Evolutionary conservation across 2,797 vertebrate species (phyloP).

Genomic region (Tarsius wallacei): DNA sequence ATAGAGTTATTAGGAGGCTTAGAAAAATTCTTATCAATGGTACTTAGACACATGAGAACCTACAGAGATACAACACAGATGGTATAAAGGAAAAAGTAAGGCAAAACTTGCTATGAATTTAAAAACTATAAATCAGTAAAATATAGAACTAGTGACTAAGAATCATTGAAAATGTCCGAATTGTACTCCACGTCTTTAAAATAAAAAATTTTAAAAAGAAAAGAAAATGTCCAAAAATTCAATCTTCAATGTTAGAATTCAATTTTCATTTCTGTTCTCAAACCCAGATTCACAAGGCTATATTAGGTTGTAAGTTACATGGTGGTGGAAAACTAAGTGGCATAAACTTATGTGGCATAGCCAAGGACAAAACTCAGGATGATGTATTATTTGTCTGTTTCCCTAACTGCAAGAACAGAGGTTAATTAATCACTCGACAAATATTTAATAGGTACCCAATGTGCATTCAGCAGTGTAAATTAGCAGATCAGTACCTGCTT

Average conservation of each 20-base stretch:
- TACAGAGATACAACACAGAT: background rate
- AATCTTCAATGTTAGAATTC: conserved; percentile 30
- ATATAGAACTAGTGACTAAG: background rate
- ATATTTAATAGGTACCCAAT: conserved; percentile 51
- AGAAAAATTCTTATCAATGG: background rate
- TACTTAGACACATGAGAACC: background rate
- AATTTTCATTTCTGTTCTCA: conserved; percentile 28
- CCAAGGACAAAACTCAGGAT: conserved; percentile 18
- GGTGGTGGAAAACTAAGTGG: background rate
- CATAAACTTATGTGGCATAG: background rate
- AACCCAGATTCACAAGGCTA: background rate
- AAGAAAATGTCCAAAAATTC: background rate
- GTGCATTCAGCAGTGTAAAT: conserved; percentile 34
- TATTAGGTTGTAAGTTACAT: background rate
- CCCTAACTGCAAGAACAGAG: conserved; percentile 7
- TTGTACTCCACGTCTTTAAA: too few species aligned
- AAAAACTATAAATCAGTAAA: conserved; percentile 33
- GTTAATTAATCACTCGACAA: conserved; percentile 52
- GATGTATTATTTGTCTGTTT: background rate
- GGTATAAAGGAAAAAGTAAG: background rate
- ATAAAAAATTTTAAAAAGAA: background rate
- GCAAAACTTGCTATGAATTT: background rate
- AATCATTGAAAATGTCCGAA: background rate
- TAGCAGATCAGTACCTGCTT: background rate
- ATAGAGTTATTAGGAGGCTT: background rate